These are phyloP conservation scores for Equus przewalskii DNA, from an alignment of 2,113 vertebrate genomes.

Conservation along the genomic window DNA sequence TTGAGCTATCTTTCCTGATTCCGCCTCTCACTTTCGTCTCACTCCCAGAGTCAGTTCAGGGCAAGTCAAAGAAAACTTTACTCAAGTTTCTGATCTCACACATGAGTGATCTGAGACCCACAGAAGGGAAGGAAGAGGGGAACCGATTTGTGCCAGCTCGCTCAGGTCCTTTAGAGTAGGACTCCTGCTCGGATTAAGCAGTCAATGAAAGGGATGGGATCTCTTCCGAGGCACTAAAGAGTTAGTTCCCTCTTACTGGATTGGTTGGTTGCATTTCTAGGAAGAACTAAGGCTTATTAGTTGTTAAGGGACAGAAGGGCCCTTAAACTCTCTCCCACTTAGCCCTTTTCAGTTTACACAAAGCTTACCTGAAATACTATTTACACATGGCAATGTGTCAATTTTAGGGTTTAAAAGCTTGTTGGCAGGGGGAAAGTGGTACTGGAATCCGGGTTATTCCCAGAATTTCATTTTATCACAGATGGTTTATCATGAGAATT, in stretches of 20 bases:
- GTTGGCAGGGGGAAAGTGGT: neutral
- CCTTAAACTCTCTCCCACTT: neutral
- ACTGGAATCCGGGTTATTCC: neutral
- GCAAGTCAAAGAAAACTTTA: slow-evolving; percentile 31
- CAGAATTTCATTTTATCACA: slow-evolving; percentile 46
- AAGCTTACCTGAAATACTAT: neutral
- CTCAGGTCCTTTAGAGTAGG: neutral
- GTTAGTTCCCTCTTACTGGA: neutral
- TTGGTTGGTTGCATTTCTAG: neutral
- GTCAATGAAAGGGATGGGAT: neutral
- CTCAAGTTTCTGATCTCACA: neutral
- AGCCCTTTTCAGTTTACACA: neutral
- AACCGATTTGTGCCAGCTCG: fast-evolving
- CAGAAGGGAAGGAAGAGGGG: neutral
- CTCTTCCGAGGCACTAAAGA: neutral
- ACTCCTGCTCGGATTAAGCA: neutral
- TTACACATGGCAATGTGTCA: neutral
- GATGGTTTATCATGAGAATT: neutral
- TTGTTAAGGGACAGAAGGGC: neutral
- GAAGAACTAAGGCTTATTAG: neutral
- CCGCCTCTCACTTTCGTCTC: neutral
- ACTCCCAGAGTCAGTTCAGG: neutral
- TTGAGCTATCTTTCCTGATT: neutral
- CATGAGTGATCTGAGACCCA: neutral
- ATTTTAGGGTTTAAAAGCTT: neutral